Evolutionary conservation across 1,140 invertebrate genomes (phyloP), one percentile per base, ranked within the genome.

Genomic region (Hyles euphorbiae): DNA sequence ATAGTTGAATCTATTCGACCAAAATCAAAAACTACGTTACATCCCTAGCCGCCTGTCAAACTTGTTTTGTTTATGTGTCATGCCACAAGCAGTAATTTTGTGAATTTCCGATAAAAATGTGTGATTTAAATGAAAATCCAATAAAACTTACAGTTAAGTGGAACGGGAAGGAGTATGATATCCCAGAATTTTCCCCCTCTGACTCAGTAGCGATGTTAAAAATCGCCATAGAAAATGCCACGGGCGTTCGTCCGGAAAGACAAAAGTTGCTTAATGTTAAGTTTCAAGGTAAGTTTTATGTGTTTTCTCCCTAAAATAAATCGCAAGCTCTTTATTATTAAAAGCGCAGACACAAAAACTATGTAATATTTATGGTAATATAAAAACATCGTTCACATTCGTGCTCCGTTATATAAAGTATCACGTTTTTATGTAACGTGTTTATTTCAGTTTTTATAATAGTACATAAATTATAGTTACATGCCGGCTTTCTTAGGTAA

Each of bases 181-280:
- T 98, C 51, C 89, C 89, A 32, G 93, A 92, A 66, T 88, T 95
- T 69, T 89, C 87, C 51, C 92, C 92, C 61, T 92, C 91, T 46
- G 94, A 96, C 70, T 96, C 94, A 1, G 94, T 97, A 0, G 91
- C 90, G 7, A 92, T 93, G 76, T 87, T 98, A 48, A 98, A 98
- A 88, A 91, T 93, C 66, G 90, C 91, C 34, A 96, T 98, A 65
- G 91, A 94, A 75, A 92, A 93, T 81, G 90, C 94, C 77, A 98
- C 97, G 48, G 93, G 94, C 33, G 96, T 98, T 7, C 83, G 94
- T 49, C 95, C 96, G 4, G 94, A 97, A 75, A 91, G 97, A 65
- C 98, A 99, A 85, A 99, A 98, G 89, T 83, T 99, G 7, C 89
- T 99, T 5, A 98, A 98, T 86, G 89, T 99, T 11, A 98, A 97